These are phyloP conservation scores for Labeo rohita DNA, from an alignment of 2,113 vertebrate species.

Conservation along the genomic window DNA sequence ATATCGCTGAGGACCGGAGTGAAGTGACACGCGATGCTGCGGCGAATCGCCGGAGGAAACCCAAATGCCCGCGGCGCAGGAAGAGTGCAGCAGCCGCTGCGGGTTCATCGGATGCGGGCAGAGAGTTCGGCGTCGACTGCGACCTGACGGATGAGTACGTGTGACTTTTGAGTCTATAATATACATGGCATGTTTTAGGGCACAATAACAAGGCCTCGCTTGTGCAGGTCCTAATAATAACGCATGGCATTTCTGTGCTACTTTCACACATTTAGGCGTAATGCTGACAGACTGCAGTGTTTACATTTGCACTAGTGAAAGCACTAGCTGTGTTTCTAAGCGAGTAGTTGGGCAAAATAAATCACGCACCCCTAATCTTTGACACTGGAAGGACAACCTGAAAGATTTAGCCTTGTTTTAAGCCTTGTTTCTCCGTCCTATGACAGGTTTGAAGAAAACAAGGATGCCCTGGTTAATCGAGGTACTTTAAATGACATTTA, in stretches of 20 bases:
- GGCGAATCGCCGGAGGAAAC: conserved; percentile 72
- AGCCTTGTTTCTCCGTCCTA: conserved; percentile 12
- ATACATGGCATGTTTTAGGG: neutral
- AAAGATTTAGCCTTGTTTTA: neutral
- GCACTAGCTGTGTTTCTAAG: neutral
- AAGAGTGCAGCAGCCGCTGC: conserved; percentile 61
- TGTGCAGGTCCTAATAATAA: neutral
- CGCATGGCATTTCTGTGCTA: neutral
- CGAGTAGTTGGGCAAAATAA: neutral
- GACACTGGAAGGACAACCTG: neutral
- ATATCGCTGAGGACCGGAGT: conserved; percentile 67
- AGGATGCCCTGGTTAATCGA: conserved; percentile 64
- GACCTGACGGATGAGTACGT: conserved; percentile 46
- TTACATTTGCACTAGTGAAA: neutral
- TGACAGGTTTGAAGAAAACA: conserved; percentile 66
- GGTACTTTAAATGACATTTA: conserved; percentile 57
- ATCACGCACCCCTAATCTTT: neutral
- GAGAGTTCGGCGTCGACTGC: conserved; percentile 61
- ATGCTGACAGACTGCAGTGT: conserved; percentile 14
- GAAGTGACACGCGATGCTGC: conserved; percentile 62
- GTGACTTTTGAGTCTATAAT: neutral
- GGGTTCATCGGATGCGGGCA: conserved; percentile 58
- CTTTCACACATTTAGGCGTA: neutral
- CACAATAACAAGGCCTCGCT: neutral
- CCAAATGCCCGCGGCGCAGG: conserved; percentile 71